phyloP scores from a whole-genome alignment of 2,113 vertebrate genomes.

The Coturnix japonica region DNA sequence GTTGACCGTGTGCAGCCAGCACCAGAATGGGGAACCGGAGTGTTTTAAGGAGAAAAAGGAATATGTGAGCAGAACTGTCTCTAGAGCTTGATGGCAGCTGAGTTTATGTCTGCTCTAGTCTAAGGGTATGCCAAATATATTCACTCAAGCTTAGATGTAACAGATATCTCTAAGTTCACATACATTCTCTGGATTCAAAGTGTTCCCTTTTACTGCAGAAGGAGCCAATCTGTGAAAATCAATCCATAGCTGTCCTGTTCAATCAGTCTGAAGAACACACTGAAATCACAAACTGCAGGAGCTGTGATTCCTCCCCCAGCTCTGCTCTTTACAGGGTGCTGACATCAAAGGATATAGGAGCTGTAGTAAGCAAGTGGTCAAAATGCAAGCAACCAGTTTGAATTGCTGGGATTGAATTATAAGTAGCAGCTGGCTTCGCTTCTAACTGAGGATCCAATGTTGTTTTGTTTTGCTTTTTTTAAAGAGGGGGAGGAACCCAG shows the following conservation, averaged over 20 bases:
- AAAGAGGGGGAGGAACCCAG: not conserved
- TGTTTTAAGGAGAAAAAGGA: not conserved
- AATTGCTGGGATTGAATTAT: slow-evolving; percentile 35
- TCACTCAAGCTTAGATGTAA: not conserved
- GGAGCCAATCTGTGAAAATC: not conserved
- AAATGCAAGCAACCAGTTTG: slow-evolving; percentile 3
- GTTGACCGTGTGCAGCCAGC: not conserved
- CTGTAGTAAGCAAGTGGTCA: slow-evolving; percentile 1
- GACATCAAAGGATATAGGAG: slow-evolving; percentile 34
- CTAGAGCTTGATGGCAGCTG: not conserved
- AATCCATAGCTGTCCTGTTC: not conserved
- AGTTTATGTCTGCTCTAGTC: not conserved
- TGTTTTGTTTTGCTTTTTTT: too few relatives aligned
- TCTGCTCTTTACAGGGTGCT: not conserved
- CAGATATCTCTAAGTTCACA: not conserved
- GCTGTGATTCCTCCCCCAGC: not conserved
- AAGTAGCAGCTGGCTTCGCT: slow-evolving; percentile 43
- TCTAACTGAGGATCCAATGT: slow-evolving; percentile 18
- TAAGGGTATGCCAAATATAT: not conserved
- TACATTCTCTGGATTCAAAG: not conserved
- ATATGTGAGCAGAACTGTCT: not conserved
- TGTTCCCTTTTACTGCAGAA: not conserved
- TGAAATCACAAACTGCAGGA: not conserved
- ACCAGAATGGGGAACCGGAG: not conserved
- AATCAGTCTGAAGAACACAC: not conserved